A percentile compares a stretch with the other conserved stretches of the same genome.
These are phyloP conservation scores for Drosophila neocordata DNA, from an alignment of 1,140 invertebrate species.

Conservation along the genomic window DNA sequence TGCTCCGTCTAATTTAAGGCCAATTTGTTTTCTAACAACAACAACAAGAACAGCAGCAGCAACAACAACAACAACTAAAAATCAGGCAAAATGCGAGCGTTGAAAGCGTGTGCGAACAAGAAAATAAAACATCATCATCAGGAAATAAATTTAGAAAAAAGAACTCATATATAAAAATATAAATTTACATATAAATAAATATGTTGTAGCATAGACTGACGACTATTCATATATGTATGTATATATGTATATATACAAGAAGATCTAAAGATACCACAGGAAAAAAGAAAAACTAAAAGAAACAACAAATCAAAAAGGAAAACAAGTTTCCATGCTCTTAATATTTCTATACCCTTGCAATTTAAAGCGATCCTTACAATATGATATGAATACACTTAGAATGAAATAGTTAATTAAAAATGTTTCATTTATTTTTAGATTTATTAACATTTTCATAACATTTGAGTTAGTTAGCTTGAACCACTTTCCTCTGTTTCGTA, in stretches of 20 bases:
- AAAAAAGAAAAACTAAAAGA: slow-evolving; percentile 20
- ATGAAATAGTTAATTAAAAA: too few relatives aligned
- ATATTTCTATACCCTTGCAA: not conserved
- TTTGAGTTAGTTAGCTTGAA: too few relatives aligned
- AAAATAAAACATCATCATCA: slow-evolving; percentile 80
- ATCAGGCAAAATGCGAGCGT: slow-evolving; percentile 47
- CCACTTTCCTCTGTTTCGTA: too few relatives aligned
- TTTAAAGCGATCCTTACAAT: not conserved
- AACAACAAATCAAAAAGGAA: not conserved
- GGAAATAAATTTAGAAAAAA: slow-evolving; percentile 74
- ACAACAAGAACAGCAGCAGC: slow-evolving; percentile 30
- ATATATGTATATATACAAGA: slow-evolving; percentile 29
- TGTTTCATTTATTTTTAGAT: too few relatives aligned
- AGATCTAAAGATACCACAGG: slow-evolving; percentile 16
- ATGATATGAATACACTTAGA: too few relatives aligned
- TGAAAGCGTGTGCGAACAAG: slow-evolving; percentile 76
- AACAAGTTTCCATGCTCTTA: not conserved
- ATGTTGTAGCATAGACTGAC: slow-evolving; percentile 38
- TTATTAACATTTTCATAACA: too few relatives aligned
- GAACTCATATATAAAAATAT: slow-evolving; percentile 30
- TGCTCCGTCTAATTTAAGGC: slow-evolving; percentile 65
- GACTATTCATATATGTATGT: slow-evolving; percentile 11
- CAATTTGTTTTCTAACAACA: slow-evolving; percentile 56
- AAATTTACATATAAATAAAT: slow-evolving; percentile 55
- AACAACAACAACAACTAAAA: slow-evolving; percentile 46